phyloP scores from a whole-genome alignment of 2,113 vertebrate genomes.

The Vicugna pacos region DNA sequence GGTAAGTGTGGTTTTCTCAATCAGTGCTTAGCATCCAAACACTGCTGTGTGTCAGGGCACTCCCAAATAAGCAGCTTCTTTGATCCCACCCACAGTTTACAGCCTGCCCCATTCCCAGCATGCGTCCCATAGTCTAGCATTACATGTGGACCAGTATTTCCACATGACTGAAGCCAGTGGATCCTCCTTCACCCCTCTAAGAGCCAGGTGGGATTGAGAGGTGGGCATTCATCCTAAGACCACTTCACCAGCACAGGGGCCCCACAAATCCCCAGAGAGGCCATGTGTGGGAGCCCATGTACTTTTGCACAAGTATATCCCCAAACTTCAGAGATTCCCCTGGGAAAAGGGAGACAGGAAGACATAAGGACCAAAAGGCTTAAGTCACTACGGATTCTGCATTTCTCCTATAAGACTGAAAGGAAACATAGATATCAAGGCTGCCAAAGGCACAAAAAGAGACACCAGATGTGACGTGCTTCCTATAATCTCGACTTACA shows the following conservation, averaged over 20 bases:
- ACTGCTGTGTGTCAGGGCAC: not conserved
- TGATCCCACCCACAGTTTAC: not conserved
- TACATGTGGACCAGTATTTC: not conserved
- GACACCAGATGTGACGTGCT: not conserved
- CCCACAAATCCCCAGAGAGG: not conserved
- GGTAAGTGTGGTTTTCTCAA: not conserved
- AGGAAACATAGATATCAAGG: not conserved
- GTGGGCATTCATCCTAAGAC: not conserved
- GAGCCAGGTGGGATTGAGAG: not conserved
- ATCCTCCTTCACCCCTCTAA: not conserved
- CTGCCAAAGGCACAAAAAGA: not conserved
- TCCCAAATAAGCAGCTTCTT: not conserved
- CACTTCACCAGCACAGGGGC: not conserved
- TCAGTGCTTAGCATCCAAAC: not conserved
- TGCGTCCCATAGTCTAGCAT: not conserved
- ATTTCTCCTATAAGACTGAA: not conserved
- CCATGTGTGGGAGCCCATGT: too few relatives aligned
- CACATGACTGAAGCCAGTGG: not conserved
- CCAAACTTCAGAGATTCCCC: not conserved
- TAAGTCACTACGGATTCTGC: not conserved
- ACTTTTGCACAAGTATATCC: not conserved
- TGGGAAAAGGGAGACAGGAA: not conserved
- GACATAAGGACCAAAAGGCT: not conserved
- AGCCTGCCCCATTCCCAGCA: not conserved
- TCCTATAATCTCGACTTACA: not conserved